Evolutionary conservation across 1,140 invertebrate species (phyloP).

Genomic region (Onthophagus taurus): DNA sequence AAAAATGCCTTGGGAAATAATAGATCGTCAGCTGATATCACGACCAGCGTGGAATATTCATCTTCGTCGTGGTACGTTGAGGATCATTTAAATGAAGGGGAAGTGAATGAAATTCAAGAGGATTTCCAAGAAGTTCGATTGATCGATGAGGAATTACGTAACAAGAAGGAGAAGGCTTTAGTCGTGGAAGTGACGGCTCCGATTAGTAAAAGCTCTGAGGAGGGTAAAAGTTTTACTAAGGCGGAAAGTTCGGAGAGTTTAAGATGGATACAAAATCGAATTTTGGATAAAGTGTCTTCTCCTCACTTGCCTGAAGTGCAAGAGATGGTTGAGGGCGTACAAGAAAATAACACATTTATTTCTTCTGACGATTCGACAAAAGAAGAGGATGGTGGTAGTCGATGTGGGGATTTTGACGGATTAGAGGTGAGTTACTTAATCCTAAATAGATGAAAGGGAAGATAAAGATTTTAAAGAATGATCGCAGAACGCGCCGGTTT

Average conservation of each 20-base stretch:
- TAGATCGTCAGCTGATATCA: conserved; percentile 19
- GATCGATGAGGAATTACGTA: neutral
- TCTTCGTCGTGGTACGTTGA: conserved; percentile 25
- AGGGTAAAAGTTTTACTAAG: conserved; percentile 9
- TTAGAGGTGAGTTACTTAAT: conserved; percentile 5
- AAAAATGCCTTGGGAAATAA: conserved; percentile 38
- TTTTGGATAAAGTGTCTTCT: conserved; percentile 15
- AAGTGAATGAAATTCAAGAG: conserved; percentile 27
- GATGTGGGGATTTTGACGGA: neutral
- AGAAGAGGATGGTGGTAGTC: neutral
- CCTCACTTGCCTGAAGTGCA: conserved; percentile 24
- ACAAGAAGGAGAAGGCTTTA: conserved; percentile 4
- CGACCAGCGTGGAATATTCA: conserved; percentile 13
- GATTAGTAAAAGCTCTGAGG: conserved; percentile 1
- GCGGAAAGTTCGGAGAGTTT: conserved; percentile 12
- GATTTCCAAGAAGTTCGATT: conserved; percentile 22
- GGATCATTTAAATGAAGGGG: conserved; percentile 23
- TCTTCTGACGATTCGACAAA: neutral
- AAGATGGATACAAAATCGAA: neutral
- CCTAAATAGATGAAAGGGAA: too few species aligned
- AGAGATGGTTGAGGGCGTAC: conserved; percentile 23
- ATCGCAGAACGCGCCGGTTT: too few species aligned
- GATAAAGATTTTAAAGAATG: too few species aligned
- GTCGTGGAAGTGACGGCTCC: conserved; percentile 10
- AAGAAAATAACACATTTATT: neutral